phyloP scores from a whole-genome alignment of 2,113 vertebrate species.

The Marcusenius ussheri region DNA sequence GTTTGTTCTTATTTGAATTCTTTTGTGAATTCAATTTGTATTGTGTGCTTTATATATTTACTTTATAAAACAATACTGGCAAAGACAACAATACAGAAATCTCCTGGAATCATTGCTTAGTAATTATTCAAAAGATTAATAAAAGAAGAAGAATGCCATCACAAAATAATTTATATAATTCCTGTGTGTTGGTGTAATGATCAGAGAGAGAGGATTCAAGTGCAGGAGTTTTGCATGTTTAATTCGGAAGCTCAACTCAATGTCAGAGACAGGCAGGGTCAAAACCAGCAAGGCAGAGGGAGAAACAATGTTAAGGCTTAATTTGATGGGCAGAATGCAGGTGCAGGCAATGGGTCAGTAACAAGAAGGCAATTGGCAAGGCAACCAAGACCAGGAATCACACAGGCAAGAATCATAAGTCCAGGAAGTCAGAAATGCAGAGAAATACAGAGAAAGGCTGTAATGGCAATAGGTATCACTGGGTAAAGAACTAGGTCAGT shows the following conservation, averaged over 20 bases:
- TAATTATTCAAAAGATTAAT: background rate
- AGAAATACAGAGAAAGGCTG: background rate
- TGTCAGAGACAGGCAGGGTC: background rate
- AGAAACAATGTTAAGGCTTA: background rate
- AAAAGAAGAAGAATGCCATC: background rate
- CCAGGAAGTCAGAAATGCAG: background rate
- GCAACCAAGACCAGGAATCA: background rate
- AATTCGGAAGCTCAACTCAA: background rate
- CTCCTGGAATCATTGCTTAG: background rate
- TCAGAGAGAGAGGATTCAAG: background rate
- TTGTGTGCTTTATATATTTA: background rate
- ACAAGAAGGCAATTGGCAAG: background rate
- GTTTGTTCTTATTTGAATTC: background rate
- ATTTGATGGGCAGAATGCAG: background rate
- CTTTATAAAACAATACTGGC: background rate
- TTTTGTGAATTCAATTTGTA: background rate
- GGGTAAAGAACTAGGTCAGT: background rate
- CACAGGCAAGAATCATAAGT: background rate
- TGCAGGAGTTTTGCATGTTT: background rate
- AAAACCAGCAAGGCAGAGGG: background rate
- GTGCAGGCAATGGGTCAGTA: background rate
- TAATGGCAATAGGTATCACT: background rate
- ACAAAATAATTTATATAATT: background rate
- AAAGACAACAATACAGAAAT: background rate
- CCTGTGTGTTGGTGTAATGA: background rate